Evolutionary conservation across 2,888 invertebrate species (phyloP), one percentile per base, ranked within the genome.

Genomic region (Leptopterna dolabrata): DNA sequence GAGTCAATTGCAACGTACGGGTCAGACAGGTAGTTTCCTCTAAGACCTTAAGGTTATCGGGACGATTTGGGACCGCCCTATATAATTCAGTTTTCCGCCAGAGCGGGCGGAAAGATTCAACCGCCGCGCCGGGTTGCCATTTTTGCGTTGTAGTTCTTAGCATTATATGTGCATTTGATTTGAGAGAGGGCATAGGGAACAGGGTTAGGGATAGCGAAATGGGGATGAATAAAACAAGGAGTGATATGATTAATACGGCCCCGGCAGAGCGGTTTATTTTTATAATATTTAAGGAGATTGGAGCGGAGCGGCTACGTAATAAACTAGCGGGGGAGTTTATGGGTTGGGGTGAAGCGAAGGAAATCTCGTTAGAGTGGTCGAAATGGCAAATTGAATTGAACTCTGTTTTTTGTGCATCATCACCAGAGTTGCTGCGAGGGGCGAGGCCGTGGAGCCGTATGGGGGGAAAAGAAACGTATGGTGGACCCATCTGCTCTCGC

Each of bases 351-450:
- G 84, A 78, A 87, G 88, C 71, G 81, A 27, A 86, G 86, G 87
- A 89, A 90, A 90, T 90, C 89, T 90, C 89, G 89, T 90, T 90
- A 89, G 88, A 90, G 88, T 88, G 87, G 89, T 89, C 89, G 89
- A 90, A 90, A 90, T 89, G 88, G 89, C 88, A 89, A 90, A 90
- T 90, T 90, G 89, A 89, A 90, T 90, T 89, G 89, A 87, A 76
- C 76, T 81, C 81, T 88, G 89, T 89, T 87, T 86, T 88, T 73
- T 82, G 87, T 81, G 88, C 80, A 88, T 88, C 89, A 87, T 89
- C 73, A 81, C 82, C 43, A 81, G 73, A 85, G 85, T 73, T 85
- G 73, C 76, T 43, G 9, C 13, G 85, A 85, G 85, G 85, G 85
- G 45, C 47, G 76, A 27, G 76, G 27, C 73, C 3, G 4, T 11